phyloP scores from a whole-genome alignment of 2,797 vertebrate species.

The Stomatorhinus walkeri region DNA sequence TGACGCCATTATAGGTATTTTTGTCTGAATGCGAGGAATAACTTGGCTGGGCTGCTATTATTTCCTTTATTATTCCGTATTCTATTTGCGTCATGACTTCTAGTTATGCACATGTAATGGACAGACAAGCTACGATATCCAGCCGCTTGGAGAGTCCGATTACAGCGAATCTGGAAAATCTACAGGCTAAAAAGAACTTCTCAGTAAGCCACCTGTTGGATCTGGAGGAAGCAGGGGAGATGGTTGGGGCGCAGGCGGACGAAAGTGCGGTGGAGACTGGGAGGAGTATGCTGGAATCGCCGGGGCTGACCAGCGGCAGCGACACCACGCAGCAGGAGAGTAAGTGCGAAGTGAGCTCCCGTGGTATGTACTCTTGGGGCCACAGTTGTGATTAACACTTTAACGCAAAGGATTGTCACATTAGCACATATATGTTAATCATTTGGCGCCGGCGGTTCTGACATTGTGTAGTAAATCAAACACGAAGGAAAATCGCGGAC shows the following conservation, averaged over 20 bases:
- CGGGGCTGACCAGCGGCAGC: slow-evolving; percentile 90
- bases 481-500: background rate
- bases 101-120: slow-evolving; percentile 91
- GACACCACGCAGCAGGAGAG: slow-evolving; percentile 95
- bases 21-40: slow-evolving; percentile 47
- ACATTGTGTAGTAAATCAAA: slow-evolving; percentile 19
- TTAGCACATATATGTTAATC: slow-evolving; percentile 30
- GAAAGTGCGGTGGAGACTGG: slow-evolving; percentile 81
- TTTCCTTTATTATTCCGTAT: slow-evolving; percentile 31
- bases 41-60: slow-evolving; percentile 29
- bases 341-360: slow-evolving; percentile 61
- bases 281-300: slow-evolving; percentile 86
- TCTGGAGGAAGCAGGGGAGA: slow-evolving; percentile 89
- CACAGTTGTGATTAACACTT: slow-evolving; percentile 27
- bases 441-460: slow-evolving; percentile 21
- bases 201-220: slow-evolving; percentile 97
- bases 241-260: slow-evolving; percentile 82
- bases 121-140: slow-evolving; percentile 75
- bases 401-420: slow-evolving; percentile 26
- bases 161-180: slow-evolving; percentile 78
- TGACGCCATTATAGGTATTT: slow-evolving; percentile 43
- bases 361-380: slow-evolving; percentile 22
- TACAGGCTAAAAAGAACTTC: slow-evolving; percentile 98
- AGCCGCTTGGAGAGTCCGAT: slow-evolving; percentile 85
- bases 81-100: slow-evolving; percentile 78